These are phyloP conservation scores for Procavia capensis DNA, from an alignment of 2,113 vertebrate genomes.

Conservation along the genomic window DNA sequence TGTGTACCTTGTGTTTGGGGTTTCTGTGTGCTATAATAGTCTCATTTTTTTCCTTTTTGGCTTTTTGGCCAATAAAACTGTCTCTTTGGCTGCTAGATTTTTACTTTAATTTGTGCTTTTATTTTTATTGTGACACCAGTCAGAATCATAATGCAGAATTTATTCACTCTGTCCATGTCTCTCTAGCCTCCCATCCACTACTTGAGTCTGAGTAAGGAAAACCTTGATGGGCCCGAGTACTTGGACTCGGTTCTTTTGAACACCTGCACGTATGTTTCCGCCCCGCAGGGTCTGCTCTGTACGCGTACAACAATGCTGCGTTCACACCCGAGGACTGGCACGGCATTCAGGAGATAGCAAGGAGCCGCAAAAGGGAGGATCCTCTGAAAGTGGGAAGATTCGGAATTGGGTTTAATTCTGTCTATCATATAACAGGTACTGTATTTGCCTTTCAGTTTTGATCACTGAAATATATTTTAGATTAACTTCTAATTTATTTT, in stretches of 20 bases:
- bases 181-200: not conserved
- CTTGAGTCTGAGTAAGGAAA: not conserved
- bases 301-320: conserved; percentile 96
- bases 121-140: not conserved
- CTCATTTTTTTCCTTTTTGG: conserved; percentile 11
- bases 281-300: conserved; percentile 93
- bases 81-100: not conserved
- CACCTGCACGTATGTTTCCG: not conserved
- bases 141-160: not conserved
- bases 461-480: conserved; percentile 36
- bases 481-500: not conserved
- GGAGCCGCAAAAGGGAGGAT: conserved; percentile 98
- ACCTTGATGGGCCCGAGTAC: not conserved
- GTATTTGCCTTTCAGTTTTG: conserved; percentile 22
- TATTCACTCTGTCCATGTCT: not conserved
- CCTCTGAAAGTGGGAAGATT: conserved; percentile 99
- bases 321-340: conserved; percentile 98
- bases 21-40: not conserved
- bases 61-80: not conserved
- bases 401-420: conserved; percentile 99
- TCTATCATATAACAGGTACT: conserved; percentile 98
- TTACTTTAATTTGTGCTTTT: conserved; percentile 26
- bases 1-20: not conserved
- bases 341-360: conserved; percentile 98
- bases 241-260: not conserved